Conservation (phyloP, 2,888 invertebrate genomes). For the Tetragonisca angustula region DNA sequence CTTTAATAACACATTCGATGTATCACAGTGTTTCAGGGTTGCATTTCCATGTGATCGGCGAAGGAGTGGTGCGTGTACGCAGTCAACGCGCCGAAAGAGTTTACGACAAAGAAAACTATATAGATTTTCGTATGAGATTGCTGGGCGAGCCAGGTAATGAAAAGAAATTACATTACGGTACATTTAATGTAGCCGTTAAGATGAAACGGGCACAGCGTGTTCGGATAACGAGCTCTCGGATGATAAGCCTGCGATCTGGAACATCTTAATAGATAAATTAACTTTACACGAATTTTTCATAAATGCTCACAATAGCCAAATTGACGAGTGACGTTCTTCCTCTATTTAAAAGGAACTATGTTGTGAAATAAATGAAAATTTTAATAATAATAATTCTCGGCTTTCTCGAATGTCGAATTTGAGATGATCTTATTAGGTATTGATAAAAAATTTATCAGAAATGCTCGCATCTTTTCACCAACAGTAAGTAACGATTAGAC, state of each 20-base stretch:
- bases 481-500: no score
- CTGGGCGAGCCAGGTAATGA: slow-evolving; percentile 92
- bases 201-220: slow-evolving; percentile 14
- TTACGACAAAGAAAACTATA: slow-evolving; percentile 96
- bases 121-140: slow-evolving; percentile 96
- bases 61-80: slow-evolving; percentile 95
- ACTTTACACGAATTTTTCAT: background rate
- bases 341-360: background rate
- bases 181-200: slow-evolving; percentile 21
- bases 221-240: slow-evolving; percentile 13
- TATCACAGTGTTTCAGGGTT: slow-evolving; percentile 87
- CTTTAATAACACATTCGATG: slow-evolving; percentile 35
- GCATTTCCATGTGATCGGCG: slow-evolving; percentile 97
- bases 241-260: slow-evolving; percentile 8
- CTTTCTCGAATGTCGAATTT: background rate
- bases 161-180: slow-evolving; percentile 46
- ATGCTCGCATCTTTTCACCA: background rate
- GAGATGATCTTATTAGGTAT: background rate
- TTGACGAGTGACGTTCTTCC: background rate
- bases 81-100: slow-evolving; percentile 93
- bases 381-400: background rate
- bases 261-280: slow-evolving; percentile 22
- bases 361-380: background rate
- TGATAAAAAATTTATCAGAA: background rate
- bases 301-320: background rate